phyloP scores from a whole-genome alignment of 2,888 invertebrate species.

The Melipona beecheii region DNA sequence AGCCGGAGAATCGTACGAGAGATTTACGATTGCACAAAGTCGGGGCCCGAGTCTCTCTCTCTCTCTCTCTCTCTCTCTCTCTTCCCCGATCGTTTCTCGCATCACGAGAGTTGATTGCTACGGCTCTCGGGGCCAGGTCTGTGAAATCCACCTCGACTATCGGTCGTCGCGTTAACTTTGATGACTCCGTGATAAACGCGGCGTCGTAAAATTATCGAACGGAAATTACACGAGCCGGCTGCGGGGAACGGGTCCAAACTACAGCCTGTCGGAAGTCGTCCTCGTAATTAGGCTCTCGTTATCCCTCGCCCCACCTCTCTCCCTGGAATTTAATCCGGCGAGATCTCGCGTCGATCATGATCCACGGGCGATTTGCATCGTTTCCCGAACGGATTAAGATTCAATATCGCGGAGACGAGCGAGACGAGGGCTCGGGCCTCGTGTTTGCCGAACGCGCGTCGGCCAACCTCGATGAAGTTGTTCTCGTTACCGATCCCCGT shows the following conservation, averaged over 20 bases:
- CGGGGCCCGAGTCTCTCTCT: not conserved
- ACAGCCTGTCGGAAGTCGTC: slow-evolving; percentile 61
- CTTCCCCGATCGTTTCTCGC: not conserved
- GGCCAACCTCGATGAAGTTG: slow-evolving; percentile 15
- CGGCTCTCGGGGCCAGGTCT: slow-evolving; percentile 32
- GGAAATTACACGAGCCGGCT: slow-evolving; percentile 64
- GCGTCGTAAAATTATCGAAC: slow-evolving; percentile 61
- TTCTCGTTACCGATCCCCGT: slow-evolving; percentile 21
- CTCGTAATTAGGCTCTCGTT: slow-evolving; percentile 65
- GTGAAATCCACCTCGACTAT: slow-evolving; percentile 46
- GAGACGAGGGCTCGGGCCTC: not conserved
- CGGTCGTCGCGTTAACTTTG: slow-evolving; percentile 56
- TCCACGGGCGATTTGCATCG: slow-evolving; percentile 42
- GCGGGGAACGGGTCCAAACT: slow-evolving; percentile 39
- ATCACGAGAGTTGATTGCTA: slow-evolving; percentile 40
- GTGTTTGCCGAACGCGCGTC: slow-evolving; percentile 26
- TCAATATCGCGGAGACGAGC: slow-evolving; percentile 44
- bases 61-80: not conserved
- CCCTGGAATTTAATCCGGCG: slow-evolving; percentile 52
- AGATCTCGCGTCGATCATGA: slow-evolving; percentile 42
- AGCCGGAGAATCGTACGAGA: not conserved
- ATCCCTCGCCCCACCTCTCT: slow-evolving; percentile 10
- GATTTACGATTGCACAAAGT: slow-evolving; percentile 35
- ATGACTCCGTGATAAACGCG: slow-evolving; percentile 62
- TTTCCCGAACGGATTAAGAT: slow-evolving; percentile 51